Evolutionary conservation across 2,888 invertebrate genomes (phyloP), one percentile per base, ranked within the genome.

Genomic region (Drosophila testacea): DNA sequence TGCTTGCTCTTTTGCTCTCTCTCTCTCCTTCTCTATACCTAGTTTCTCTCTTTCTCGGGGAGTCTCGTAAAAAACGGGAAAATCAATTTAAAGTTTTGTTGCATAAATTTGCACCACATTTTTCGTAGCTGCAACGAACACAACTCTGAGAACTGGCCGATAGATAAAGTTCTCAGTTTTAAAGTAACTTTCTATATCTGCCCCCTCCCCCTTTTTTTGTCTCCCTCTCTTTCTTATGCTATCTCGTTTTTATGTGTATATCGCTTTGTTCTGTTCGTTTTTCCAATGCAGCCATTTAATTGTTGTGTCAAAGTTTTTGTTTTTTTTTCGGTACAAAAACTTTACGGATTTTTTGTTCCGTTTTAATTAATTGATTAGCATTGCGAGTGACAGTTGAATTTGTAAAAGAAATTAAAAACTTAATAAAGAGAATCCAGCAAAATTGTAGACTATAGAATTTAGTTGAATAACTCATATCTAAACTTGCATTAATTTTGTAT

Each of bases 61-160:
- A 50, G 32, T 52, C 52, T 34, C 54, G 30, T 47, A 73, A 68
- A 77, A 71, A 51, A 52, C 52, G 32, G 63, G 59, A 77, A 84
- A 85, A 88, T 85, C 78, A 83, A 88, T 88, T 88, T 85, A 85
- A 85, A 85, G 74, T 85, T 85, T 85, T 77, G 74, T 73, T 82
- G 81, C 79, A 81, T 88, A 83, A 76, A 88, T 85, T 87, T 87
- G 74, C 82, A 80, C 65, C 70, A 73, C 68, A 77, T 76, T 74
- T 87, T 77, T 80, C 78, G 66, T 57, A 54, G 52, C 55, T 66
- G 69, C 71, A 74, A 56, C 62, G 38, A 57, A 42, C 51, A 30
- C 30, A 64, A 39, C 44, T 57, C 9, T 22, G 56, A 39, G 54
- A 56, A 7, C 57, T 61, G 48, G 16, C 34, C 38, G 27, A 34